Percentiles rank a stretch among this genome's conserved stretches.
These are phyloP conservation scores for Amphiduros pacificus DNA, from an alignment of 2,888 invertebrate species.

Conservation along the genomic window DNA sequence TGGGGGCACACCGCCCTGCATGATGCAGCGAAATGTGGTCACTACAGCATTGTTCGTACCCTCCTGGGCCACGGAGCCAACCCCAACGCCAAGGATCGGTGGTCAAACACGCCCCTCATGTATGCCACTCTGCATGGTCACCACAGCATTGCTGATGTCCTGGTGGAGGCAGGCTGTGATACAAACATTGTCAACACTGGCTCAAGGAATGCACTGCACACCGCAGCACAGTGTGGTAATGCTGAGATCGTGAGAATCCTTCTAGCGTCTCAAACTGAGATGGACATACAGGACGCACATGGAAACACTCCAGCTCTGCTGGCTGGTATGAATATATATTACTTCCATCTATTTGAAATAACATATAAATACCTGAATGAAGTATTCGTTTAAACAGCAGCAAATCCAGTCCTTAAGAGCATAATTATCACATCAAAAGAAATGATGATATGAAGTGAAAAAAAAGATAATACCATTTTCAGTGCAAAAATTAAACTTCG, in stretches of 20 bases:
- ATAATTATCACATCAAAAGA: too few relatives aligned
- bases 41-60: constrained; percentile 3
- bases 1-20: constrained; percentile 58
- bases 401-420: too few relatives aligned
- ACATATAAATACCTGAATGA: not conserved
- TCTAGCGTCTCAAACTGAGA: constrained; percentile 7
- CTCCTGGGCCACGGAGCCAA: constrained; percentile 16
- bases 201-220: constrained; percentile 20
- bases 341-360: not conserved
- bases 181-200: constrained; percentile 14
- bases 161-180: constrained; percentile 10
- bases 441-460: too few relatives aligned
- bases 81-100: constrained; percentile 13
- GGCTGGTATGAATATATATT: constrained; percentile 4
- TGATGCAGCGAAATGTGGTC: constrained; percentile 41
- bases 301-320: constrained; percentile 19
- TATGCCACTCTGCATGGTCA: constrained; percentile 22
- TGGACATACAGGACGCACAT: constrained; percentile 11
- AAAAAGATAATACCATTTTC: too few relatives aligned
- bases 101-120: constrained; percentile 21
- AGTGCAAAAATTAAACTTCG: too few relatives aligned
- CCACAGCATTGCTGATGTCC: constrained; percentile 11
- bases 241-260: constrained; percentile 11
- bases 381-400: too few relatives aligned
- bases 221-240: constrained; percentile 19